Percentiles rank a stretch among this genome's conserved stretches.
These are phyloP conservation scores for Tachysurus vachellii DNA, from an alignment of 2,113 vertebrate species.

Conservation along the genomic window DNA sequence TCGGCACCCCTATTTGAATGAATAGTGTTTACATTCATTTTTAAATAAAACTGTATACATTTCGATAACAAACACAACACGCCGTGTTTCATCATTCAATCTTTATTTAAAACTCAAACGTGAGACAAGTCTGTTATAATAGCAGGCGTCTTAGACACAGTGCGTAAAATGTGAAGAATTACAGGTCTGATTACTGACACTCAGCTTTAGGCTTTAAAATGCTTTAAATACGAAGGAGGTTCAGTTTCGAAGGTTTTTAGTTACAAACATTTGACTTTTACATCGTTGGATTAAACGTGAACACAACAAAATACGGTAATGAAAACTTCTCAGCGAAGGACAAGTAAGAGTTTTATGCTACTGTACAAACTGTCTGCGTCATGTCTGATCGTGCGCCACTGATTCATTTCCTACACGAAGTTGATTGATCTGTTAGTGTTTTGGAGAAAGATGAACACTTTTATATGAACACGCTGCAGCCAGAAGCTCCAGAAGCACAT, in stretches of 20 bases:
- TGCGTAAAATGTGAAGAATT: neutral
- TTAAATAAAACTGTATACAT: neutral
- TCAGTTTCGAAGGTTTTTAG: too few relatives aligned
- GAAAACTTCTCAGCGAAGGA: neutral
- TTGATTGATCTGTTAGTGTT: neutral
- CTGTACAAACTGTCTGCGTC: neutral
- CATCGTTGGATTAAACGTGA: neutral
- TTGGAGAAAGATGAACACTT: neutral
- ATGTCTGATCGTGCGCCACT: neutral
- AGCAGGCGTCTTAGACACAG: neutral
- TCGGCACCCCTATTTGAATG: neutral
- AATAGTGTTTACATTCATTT: neutral
- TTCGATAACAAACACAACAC: neutral
- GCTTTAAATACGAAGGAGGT: neutral
- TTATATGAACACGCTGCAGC: neutral
- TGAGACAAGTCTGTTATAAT: neutral
- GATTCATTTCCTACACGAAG: neutral
- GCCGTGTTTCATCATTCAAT: neutral
- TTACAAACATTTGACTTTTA: too few relatives aligned
- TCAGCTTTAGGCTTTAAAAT: neutral
- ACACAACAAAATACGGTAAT: neutral
- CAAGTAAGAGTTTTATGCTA: neutral
- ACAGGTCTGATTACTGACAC: neutral
- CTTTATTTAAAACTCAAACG: conserved; percentile 10
- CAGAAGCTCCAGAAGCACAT: neutral